Evolutionary conservation across 1,140 invertebrate species (phyloP), one percentile per base, ranked within the genome.

Genomic region (Drosophila pruinosa): DNA sequence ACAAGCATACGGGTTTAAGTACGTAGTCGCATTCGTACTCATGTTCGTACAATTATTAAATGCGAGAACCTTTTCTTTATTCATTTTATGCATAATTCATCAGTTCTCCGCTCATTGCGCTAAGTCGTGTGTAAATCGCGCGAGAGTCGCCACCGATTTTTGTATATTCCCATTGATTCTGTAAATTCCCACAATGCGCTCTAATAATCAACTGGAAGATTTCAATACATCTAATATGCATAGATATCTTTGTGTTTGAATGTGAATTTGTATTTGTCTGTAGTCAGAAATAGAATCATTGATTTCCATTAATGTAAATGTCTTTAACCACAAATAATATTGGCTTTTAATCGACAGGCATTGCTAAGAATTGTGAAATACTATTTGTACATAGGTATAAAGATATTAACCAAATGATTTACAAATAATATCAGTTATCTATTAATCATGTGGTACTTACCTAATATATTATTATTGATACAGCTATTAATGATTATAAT

Each of bases 151-250:
- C 73, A 74, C 57, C 54, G 28, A 45, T 24, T 34, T 54, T 72
- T 69, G 17, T 65, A 61, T 52, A 50, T 71, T 64, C 21, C 61
- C 54, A 14, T 26, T 41, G 69, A 70, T 45, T 36, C 50, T 52
- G 72, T 76, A 56, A 41, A 70, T 83, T 83, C 81, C 80, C 80
- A 83, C 24, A 50, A 24, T 38, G n/a, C 62, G 53, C 69, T 59
- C 70, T 28, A 72, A 54, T 72, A 72, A 68, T 68, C 47, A 67
- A 53, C 38, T 54, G 22, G 28, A 64, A 70, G 43, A 59, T 41
- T 48, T 39, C 21, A 28, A 10, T 34, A 12, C 12, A 4, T 31
- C 15, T 19, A 12, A 1, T 34, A 34, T 34, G 3, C 31, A 2
- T n/a, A n/a, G n/a, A n/a, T 12, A 34, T 34, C 4, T 19, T 22